Conservation (phyloP, 2,888 invertebrate species). For the Microchrysa polita region DNA sequence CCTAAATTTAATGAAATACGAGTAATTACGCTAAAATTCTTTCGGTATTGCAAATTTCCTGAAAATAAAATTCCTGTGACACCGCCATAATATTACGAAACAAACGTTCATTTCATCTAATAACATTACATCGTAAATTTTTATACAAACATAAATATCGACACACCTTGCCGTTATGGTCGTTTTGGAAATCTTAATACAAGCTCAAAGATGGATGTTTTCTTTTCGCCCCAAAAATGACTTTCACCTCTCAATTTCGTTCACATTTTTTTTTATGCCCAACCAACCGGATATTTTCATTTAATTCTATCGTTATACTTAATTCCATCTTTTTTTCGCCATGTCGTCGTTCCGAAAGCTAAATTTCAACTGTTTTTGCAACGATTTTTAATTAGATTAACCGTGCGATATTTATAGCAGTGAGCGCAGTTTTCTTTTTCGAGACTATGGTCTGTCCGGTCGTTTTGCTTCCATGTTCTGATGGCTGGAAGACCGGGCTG, state of each 20-base stretch:
- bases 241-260: background rate
- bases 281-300: slow-evolving; percentile 25
- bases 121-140: slow-evolving; percentile 22
- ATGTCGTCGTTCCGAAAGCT: background rate
- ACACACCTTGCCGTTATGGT: slow-evolving; percentile 32
- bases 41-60: background rate
- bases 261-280: too few relatives aligned
- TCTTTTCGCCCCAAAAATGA: background rate
- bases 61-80: background rate
- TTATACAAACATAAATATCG: slow-evolving; percentile 38
- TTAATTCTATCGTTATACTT: slow-evolving; percentile 14
- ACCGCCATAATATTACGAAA: background rate
- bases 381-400: slow-evolving; percentile 40
- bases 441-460: background rate
- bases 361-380: slow-evolving; percentile 11
- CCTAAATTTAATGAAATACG: slow-evolving; percentile 12
- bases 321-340: slow-evolving; percentile 1
- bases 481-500: background rate
- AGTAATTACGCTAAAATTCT: background rate
- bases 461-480: background rate
- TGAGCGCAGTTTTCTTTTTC: background rate
- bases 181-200: slow-evolving; percentile 7
- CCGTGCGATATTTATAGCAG: slow-evolving; percentile 23
- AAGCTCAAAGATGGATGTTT: slow-evolving; percentile 15
- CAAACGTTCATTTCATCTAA: slow-evolving; percentile 22